phyloP scores from a whole-genome alignment of 2,797 vertebrate species.

The Chelonia mydas region DNA sequence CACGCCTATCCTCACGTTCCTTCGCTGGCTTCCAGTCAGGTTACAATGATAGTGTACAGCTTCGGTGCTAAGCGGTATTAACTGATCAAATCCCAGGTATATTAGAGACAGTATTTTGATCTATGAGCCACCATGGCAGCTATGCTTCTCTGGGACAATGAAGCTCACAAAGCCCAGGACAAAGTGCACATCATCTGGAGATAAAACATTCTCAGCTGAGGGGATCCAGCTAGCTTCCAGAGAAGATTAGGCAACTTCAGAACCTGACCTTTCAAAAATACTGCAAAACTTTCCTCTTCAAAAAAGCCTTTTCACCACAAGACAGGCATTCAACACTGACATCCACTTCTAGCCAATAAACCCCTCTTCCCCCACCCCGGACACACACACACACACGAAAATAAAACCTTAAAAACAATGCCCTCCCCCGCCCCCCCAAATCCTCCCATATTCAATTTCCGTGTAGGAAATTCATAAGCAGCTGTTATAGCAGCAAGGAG shows the following conservation, averaged over 20 bases:
- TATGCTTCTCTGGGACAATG: not conserved
- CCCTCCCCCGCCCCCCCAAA: too few species aligned
- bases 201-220: not conserved
- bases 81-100: not conserved
- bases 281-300: not conserved
- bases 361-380: too few species aligned
- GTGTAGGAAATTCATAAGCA: not conserved
- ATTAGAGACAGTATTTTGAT: not conserved
- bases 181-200: not conserved
- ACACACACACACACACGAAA: not conserved
- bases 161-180: not conserved
- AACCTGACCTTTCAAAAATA: not conserved
- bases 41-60: not conserved
- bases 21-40: not conserved
- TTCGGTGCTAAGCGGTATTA: not conserved
- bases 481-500: not conserved
- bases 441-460: not conserved
- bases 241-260: not conserved
- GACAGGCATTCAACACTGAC: not conserved
- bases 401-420: not conserved
- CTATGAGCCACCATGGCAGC: not conserved
- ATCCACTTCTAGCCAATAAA: too few species aligned
- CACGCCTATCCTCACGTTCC: not conserved
- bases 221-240: not conserved
- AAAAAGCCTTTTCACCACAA: not conserved